Base-by-base conservation (phyloP, 2,888 invertebrate species). In the Pardosa pseudoannulata region DNA sequence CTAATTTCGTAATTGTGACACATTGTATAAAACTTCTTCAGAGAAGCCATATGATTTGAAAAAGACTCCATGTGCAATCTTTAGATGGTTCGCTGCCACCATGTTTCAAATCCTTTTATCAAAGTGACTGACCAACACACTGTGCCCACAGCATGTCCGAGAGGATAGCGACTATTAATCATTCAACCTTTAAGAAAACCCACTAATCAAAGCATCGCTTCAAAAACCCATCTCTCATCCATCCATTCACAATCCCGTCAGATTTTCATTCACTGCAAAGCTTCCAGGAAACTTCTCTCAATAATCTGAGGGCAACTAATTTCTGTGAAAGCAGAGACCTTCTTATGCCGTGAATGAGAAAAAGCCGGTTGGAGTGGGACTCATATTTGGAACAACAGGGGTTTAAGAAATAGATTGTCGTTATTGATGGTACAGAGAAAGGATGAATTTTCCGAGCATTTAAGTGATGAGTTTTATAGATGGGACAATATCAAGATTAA, bases 161-260 rank as follows among this genome's bases (percentile, higher is more conserved):
- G 32, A 31, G 41, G 46, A 39, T 56, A 70, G 62, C 32, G n/a
- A 32, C 73, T 27, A 85, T 85, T 73, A 85, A 85, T 85, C 83
- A 73, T 68, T 28, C 46, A 62, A 50, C 16, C 50, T 67, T 62
- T 62, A 65, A 41, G 39, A 72, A 76, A 68, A 73, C n/a, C 73
- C 67, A 78, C 83, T 31, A 46, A 78, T 78, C 78, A 85, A 50
- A 76, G 13, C 16, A 16, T 56, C 71, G 67, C 76, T 83, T 83
- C 82, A 83, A 83, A 83, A 71, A 32, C 19, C 82, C 76, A 83
- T 83, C 71, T 32, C 46, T 83, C 82, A 76, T 71, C 64, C 29
- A 56, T 76, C 36, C 67, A 65, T 76, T 41, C 67, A n/a, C 72
- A 76, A 70, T 31, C 71, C 64, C 82, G 76, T 76, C 82, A 76